Percentiles rank a stretch among this genome's conserved stretches.
These are phyloP conservation scores for Mellilla xanthometata DNA, from an alignment of 2,888 invertebrate genomes.

Conservation along the genomic window DNA sequence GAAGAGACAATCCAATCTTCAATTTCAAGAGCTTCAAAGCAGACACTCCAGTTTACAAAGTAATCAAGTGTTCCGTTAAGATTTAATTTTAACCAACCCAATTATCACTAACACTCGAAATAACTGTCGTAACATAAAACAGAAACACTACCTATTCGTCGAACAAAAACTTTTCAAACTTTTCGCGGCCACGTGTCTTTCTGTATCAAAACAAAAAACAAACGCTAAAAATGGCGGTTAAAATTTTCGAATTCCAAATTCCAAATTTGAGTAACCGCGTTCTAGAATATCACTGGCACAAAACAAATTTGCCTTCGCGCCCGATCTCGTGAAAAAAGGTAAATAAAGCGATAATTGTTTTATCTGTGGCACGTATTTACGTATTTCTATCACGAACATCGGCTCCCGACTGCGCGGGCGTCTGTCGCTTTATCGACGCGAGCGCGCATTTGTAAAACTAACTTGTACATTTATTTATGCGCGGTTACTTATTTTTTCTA, in stretches of 20 bases:
- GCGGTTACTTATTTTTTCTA: no score
- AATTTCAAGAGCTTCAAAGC: no score
- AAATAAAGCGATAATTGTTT: constrained; percentile 35
- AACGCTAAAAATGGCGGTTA: not conserved
- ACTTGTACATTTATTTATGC: no score
- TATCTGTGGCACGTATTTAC: constrained; percentile 34
- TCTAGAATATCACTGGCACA: constrained; percentile 13
- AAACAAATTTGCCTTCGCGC: constrained; percentile 25
- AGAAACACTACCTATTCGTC: not conserved
- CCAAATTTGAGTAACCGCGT: constrained; percentile 1
- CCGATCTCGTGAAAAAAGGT: constrained; percentile 24
- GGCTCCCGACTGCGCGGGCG: constrained; percentile 37
- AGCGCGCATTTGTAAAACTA: not conserved
- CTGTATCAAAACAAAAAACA: no score
- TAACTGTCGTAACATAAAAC: constrained; percentile 1
- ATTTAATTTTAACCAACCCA: no score
- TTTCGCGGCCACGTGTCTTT: no score
- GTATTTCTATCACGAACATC: constrained; percentile 30
- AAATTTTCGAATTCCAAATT: not conserved
- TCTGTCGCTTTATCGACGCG: not conserved
- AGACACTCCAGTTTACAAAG: no score
- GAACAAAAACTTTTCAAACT: no score
- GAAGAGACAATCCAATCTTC: no score
- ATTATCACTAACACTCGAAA: constrained; percentile 1
- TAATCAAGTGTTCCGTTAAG: no score